These are phyloP conservation scores for Tetrax tetrax DNA, from an alignment of 2,113 vertebrate genomes.

Conservation along the genomic window DNA sequence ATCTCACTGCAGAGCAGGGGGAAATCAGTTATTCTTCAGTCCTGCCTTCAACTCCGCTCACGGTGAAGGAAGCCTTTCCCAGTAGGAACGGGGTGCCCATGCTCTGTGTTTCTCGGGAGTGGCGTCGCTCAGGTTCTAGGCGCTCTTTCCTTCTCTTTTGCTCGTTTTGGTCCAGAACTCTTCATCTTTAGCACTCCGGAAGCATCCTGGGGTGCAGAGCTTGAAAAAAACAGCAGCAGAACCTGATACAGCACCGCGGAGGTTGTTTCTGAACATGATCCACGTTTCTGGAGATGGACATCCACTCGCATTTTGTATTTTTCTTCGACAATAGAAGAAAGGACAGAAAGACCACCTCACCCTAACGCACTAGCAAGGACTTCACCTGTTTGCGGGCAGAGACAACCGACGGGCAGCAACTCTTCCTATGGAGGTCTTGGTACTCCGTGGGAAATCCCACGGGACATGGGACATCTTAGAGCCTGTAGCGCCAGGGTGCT, in stretches of 20 bases:
- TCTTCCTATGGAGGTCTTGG: background rate
- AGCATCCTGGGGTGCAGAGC: background rate
- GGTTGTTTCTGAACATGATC: background rate
- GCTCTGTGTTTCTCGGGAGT: background rate
- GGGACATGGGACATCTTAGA: accelerated
- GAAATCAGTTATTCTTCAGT: background rate
- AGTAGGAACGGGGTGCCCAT: accelerated
- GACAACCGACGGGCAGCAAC: accelerated
- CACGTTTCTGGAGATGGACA: background rate
- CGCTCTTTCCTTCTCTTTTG: background rate
- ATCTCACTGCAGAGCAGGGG: background rate
- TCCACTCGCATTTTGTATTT: accelerated
- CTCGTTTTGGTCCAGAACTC: background rate
- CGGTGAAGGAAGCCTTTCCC: background rate
- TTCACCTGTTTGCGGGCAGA: background rate
- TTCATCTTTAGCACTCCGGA: background rate
- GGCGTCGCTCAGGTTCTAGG: accelerated
- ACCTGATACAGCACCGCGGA: accelerated
- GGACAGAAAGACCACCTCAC: background rate
- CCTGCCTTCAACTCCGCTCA: background rate
- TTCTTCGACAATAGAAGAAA: background rate
- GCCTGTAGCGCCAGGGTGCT: background rate
- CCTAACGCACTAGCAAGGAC: background rate
- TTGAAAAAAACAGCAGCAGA: background rate
- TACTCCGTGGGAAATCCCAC: background rate